Evolutionary conservation across 2,797 vertebrate species (phyloP).

Genomic region (Microctenopoma stevenorrisi): DNA sequence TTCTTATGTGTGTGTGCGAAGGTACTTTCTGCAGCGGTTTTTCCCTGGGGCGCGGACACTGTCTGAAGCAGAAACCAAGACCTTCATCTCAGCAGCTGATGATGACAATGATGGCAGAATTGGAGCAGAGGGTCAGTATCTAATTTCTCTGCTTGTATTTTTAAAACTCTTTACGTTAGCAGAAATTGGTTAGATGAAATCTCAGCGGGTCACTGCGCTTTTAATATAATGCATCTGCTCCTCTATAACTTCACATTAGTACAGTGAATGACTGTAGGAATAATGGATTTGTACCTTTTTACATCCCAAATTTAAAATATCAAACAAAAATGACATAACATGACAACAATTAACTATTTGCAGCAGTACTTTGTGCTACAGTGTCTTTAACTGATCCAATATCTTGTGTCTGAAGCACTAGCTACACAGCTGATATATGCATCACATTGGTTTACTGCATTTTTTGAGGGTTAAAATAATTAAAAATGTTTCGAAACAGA

Average conservation of each 20-base stretch:
- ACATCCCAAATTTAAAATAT: too few relatives aligned
- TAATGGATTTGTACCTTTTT: too few relatives aligned
- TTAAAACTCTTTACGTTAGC: constrained; percentile 6
- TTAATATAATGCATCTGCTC: not conserved
- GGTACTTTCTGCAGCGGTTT: constrained; percentile 95
- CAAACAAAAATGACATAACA: too few relatives aligned
- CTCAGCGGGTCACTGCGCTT: constrained; percentile 1
- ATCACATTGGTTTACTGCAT: too few relatives aligned
- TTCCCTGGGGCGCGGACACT: constrained; percentile 88
- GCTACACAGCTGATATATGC: too few relatives aligned
- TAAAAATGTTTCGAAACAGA: not conserved
- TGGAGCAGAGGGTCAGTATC: constrained; percentile 89
- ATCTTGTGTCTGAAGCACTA: too few relatives aligned
- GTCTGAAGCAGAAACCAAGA: constrained; percentile 90
- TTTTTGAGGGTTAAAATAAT: too few relatives aligned
- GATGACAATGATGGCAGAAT: constrained; percentile 93
- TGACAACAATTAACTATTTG: too few relatives aligned
- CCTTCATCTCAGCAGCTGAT: constrained; percentile 90
- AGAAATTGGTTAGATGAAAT: constrained; percentile 15
- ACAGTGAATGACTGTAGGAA: too few relatives aligned
- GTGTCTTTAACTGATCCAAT: too few relatives aligned
- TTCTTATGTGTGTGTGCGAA: constrained; percentile 35
- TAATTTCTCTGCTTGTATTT: constrained; percentile 40
- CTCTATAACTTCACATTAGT: too few relatives aligned
- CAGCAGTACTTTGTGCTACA: too few relatives aligned